Evolutionary conservation across 2,888 invertebrate species (phyloP).

Genomic region (Lysandra bellargus): DNA sequence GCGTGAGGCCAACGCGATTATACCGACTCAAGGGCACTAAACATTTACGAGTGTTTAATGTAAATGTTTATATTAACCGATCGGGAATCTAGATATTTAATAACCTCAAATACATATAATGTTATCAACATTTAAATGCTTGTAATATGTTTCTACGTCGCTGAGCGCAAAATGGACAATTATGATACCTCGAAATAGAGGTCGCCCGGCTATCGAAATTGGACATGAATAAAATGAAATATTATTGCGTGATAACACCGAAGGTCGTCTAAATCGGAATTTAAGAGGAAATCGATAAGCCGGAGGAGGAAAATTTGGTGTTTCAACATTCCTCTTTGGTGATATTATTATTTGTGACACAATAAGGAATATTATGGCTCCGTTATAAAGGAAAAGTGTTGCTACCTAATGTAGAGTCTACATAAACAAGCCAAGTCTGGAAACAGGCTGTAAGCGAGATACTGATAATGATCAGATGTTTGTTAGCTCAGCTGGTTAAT

Average conservation of each 20-base stretch:
- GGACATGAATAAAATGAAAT: neutral
- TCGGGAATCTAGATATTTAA: conserved; percentile 29
- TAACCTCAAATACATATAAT: conserved; percentile 17
- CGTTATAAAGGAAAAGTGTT: neutral
- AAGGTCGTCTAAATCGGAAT: conserved; percentile 1
- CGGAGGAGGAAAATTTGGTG: neutral
- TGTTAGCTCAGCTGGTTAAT: conserved; percentile 12
- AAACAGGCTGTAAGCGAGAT: conserved; percentile 4
- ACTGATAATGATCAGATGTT: conserved; percentile 6
- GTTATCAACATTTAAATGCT: conserved; percentile 12
- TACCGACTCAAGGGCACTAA: conserved; percentile 65
- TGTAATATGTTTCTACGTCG: neutral
- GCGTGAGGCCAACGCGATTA: conserved; percentile 59
- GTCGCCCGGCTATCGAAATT: conserved; percentile 6
- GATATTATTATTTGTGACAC: neutral
- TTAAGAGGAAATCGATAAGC: conserved; percentile 1
- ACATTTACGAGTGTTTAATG: conserved; percentile 50
- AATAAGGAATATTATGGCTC: neutral
- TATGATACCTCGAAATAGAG: neutral
- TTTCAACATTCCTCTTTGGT: neutral
- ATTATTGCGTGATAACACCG: conserved; percentile 7
- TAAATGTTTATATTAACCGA: conserved; percentile 48
- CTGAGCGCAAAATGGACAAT: conserved; percentile 29
- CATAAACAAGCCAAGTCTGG: neutral
- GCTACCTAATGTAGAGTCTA: neutral